These are phyloP conservation scores for Telenomus remus DNA, from an alignment of 1,140 invertebrate species.

Conservation along the genomic window DNA sequence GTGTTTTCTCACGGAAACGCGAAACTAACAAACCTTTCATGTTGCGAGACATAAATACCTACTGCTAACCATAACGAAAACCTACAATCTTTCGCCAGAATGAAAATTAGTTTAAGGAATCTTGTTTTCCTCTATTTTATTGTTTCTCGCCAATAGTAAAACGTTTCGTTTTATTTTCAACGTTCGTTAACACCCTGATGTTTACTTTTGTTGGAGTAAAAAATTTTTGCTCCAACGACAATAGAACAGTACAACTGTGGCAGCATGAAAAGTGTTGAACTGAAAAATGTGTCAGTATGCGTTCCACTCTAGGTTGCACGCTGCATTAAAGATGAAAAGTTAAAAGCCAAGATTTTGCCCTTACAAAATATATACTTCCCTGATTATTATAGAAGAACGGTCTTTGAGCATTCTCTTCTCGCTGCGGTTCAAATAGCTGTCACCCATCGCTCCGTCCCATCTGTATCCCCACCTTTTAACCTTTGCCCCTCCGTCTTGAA, in stretches of 20 bases:
- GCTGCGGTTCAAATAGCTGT: constrained; percentile 41
- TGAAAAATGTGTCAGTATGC: constrained; percentile 50
- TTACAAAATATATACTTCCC: constrained; percentile 37
- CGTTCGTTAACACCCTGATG: constrained; percentile 26
- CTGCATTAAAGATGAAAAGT: constrained; percentile 56
- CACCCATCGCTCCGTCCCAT: constrained; percentile 29
- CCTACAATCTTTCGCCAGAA: constrained; percentile 8
- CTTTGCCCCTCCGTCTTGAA: constrained; percentile 16
- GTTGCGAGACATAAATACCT: constrained; percentile 2
- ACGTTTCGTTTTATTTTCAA: constrained; percentile 32
- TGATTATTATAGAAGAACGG: constrained; percentile 47
- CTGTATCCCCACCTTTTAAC: constrained; percentile 32
- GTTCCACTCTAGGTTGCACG: constrained; percentile 47
- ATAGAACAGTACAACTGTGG: constrained; percentile 22
- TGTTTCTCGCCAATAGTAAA: constrained; percentile 14
- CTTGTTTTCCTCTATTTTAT: constrained; percentile 13
- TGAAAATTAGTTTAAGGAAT: constrained; percentile 8
- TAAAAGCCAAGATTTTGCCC: constrained; percentile 46
- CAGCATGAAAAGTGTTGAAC: constrained; percentile 42
- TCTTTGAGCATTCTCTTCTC: constrained; percentile 39
- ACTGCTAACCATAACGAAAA: constrained; percentile 8
- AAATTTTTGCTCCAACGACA: constrained; percentile 34
- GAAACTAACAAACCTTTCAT: constrained; percentile 3
- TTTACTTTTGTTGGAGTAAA: constrained; percentile 27
- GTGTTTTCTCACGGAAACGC: constrained; percentile 1